Evolutionary conservation across 2,797 vertebrate genomes (phyloP).

Genomic region (Pipistrellus kuhlii): DNA sequence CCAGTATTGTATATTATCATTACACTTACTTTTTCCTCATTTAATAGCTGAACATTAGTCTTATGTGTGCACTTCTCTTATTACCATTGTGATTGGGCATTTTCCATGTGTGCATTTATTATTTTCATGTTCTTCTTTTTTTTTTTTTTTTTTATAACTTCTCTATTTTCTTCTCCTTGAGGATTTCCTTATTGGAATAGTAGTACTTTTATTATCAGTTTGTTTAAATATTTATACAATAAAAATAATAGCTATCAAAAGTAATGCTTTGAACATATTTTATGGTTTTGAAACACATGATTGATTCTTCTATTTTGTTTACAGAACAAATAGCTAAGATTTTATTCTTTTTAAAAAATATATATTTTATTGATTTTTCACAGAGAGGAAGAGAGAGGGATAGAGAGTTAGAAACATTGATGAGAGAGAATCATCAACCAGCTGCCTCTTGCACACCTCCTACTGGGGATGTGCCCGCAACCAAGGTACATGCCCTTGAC

Average conservation of each 20-base stretch:
- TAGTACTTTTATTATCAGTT: slow-evolving; percentile 41
- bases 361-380: no score
- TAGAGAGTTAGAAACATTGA: no score
- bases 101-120: background rate
- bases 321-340: slow-evolving; percentile 32
- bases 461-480: no score
- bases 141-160: background rate
- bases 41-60: background rate
- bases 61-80: background rate
- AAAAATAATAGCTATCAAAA: slow-evolving; percentile 19
- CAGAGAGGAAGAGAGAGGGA: no score
- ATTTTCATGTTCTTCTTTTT: background rate
- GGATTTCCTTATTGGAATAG: background rate
- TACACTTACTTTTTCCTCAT: background rate
- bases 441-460: no score
- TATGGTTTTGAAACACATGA: background rate
- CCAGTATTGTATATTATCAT: background rate
- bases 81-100: background rate
- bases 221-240: slow-evolving; percentile 23
- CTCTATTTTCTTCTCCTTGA: background rate
- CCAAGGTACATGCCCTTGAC: no score
- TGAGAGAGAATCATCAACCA: no score
- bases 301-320: slow-evolving; percentile 22
- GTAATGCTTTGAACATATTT: background rate
- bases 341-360: background rate